Conservation (phyloP, 2,113 vertebrate genomes). For the Heterocephalus glaber region DNA sequence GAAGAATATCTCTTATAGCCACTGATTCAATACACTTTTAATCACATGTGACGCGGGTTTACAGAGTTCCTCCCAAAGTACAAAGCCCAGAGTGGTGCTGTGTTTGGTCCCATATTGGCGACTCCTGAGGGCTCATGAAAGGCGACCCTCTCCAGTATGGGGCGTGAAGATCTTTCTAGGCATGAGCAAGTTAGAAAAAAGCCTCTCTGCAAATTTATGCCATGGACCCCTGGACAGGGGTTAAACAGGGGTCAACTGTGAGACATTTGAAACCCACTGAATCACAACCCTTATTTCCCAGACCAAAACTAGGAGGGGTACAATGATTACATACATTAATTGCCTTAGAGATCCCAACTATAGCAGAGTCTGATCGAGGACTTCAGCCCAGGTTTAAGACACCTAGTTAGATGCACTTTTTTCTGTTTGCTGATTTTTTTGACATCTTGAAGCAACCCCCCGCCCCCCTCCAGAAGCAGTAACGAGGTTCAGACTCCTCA, state of each 20-base stretch:
- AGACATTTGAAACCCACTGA: conserved; percentile 4
- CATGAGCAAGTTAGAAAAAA: conserved; percentile 23
- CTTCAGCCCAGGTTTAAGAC: not conserved
- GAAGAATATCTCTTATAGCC: not conserved
- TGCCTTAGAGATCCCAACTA: not conserved
- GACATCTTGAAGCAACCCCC: not conserved
- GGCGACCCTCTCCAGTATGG: not conserved
- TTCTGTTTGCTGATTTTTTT: not conserved
- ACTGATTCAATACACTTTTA: not conserved
- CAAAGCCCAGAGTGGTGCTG: not conserved
- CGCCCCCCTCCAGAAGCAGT: not conserved
- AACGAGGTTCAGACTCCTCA: not conserved
- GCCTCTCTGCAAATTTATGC: not conserved
- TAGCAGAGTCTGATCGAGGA: not conserved
- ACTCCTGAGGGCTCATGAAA: not conserved
- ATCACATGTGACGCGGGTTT: not conserved
- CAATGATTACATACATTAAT: not conserved
- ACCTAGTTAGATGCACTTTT: not conserved
- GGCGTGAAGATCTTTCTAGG: not conserved
- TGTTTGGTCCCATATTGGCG: not conserved
- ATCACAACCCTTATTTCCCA: not conserved
- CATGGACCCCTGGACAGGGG: not conserved
- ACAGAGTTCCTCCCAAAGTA: not conserved
- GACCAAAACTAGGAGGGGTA: not conserved
- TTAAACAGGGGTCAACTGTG: not conserved